phyloP scores from a whole-genome alignment of 2,888 invertebrate species.

The Agrilus mali region DNA sequence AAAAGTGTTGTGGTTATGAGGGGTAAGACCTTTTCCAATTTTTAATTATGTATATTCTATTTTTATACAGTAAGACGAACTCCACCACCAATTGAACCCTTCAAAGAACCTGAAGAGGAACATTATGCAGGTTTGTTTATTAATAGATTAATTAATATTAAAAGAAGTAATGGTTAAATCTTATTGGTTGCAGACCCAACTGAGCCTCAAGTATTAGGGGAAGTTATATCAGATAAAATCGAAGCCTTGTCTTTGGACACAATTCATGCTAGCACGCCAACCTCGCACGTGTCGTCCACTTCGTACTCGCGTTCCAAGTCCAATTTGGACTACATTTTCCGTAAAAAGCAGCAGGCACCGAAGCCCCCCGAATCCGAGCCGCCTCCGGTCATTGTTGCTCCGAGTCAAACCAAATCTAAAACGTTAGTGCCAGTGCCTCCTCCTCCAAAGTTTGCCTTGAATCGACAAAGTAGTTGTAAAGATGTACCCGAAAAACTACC shows the following conservation, averaged over 20 bases:
- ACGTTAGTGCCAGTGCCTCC: slow-evolving; percentile 7
- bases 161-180: not conserved
- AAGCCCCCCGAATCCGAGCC: slow-evolving; percentile 18
- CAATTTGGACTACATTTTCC: slow-evolving; percentile 32
- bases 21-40: no score
- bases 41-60: slow-evolving; percentile 22
- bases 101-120: slow-evolving; percentile 37
- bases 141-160: no score
- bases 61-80: slow-evolving; percentile 50
- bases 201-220: slow-evolving; percentile 36
- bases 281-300: slow-evolving; percentile 18
- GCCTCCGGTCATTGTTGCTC: slow-evolving; percentile 23
- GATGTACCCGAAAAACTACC: slow-evolving; percentile 25
- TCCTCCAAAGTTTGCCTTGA: slow-evolving; percentile 21
- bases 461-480: slow-evolving; percentile 32
- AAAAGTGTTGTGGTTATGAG: no score
- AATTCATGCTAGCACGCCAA: slow-evolving; percentile 22
- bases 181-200: slow-evolving; percentile 32
- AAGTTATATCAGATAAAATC: slow-evolving; percentile 20
- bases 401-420: slow-evolving; percentile 20
- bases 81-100: slow-evolving; percentile 41
- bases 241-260: slow-evolving; percentile 32
- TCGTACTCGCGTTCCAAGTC: slow-evolving; percentile 33
- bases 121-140: slow-evolving; percentile 13
- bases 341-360: slow-evolving; percentile 17